A percentile compares a stretch with the other conserved stretches of the same genome.
These are phyloP conservation scores for Danio choprae DNA, from an alignment of 2,797 vertebrate genomes.

Conservation along the genomic window DNA sequence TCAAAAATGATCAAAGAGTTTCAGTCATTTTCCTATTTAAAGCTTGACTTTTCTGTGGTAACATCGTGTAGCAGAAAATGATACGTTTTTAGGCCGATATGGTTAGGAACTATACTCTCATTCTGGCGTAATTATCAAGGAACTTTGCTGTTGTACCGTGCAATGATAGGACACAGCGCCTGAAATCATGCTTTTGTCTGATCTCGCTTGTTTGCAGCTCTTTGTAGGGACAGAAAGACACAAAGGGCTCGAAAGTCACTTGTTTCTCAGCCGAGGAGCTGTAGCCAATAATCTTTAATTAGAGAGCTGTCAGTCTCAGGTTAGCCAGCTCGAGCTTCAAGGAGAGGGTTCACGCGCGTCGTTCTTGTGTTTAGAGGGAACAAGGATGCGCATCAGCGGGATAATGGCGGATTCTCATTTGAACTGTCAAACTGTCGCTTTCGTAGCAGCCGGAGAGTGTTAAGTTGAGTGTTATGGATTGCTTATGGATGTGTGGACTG, in stretches of 20 bases:
- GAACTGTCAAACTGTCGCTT: slow-evolving; percentile 67
- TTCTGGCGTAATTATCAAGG: too few relatives aligned
- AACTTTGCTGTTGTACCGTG: too few relatives aligned
- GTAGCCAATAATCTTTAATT: slow-evolving; percentile 81
- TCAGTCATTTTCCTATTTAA: too few relatives aligned
- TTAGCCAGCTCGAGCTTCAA: slow-evolving; percentile 67
- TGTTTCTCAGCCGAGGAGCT: slow-evolving; percentile 66
- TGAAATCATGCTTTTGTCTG: slow-evolving; percentile 77
- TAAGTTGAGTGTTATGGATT: slow-evolving; percentile 45
- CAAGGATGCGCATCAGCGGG: slow-evolving; percentile 67
- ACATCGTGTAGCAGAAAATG: too few relatives aligned
- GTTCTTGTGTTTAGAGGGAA: slow-evolving; percentile 76
- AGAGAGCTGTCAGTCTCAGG: slow-evolving; percentile 78
- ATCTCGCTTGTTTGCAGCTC: slow-evolving; percentile 73
- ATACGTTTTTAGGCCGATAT: too few relatives aligned
- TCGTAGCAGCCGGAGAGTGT: slow-evolving; percentile 32
- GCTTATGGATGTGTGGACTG: slow-evolving; percentile 6
- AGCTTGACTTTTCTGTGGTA: too few relatives aligned
- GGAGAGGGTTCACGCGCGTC: slow-evolving; percentile 68
- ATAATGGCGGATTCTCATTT: slow-evolving; percentile 71
- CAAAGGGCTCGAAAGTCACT: slow-evolving; percentile 66
- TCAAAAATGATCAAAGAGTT: too few relatives aligned
- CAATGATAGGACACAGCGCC: too few relatives aligned
- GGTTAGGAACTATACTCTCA: too few relatives aligned
- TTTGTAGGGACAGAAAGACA: slow-evolving; percentile 40